Conservation (phyloP, 2,888 invertebrate genomes). For the Scaptomyza reducta region DNA sequence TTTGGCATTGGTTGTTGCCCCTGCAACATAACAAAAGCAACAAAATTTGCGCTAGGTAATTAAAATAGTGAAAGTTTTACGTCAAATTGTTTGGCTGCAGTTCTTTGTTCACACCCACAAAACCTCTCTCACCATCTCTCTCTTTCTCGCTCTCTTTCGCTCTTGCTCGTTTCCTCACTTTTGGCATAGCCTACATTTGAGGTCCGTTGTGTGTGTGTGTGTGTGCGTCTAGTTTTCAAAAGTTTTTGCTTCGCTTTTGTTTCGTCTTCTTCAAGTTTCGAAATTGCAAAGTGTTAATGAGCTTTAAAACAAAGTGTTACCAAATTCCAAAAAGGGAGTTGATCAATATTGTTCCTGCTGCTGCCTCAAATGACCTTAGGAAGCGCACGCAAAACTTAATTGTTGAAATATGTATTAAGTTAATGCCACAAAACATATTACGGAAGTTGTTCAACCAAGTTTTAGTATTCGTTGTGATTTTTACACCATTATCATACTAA, state of each 20-base stretch:
- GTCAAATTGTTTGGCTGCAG: slow-evolving; percentile 38
- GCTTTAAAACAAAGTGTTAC: slow-evolving; percentile 23
- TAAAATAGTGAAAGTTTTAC: slow-evolving; percentile 77
- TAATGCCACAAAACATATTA: not conserved
- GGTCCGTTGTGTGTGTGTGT: slow-evolving; percentile 33
- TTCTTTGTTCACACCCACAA: not conserved
- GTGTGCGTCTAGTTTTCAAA: slow-evolving; percentile 25
- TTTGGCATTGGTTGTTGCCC: slow-evolving; percentile 38
- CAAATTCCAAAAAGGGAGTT: slow-evolving; percentile 1
- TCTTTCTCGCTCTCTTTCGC: not conserved
- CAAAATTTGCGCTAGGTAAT: slow-evolving; percentile 62
- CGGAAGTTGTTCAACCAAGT: too few species aligned
- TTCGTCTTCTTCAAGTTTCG: slow-evolving; percentile 6
- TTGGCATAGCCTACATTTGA: slow-evolving; percentile 71
- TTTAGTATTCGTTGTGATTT: too few species aligned
- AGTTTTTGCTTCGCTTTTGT: slow-evolving; percentile 35
- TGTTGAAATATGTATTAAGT: not conserved
- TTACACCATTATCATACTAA: too few species aligned
- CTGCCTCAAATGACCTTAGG: not conserved
- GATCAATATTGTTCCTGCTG: not conserved
- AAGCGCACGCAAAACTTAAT: not conserved
- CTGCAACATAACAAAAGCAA: slow-evolving; percentile 29
- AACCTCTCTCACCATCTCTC: not conserved
- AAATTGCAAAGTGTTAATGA: slow-evolving; percentile 11
- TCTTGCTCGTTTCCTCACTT: not conserved